Percentiles rank a stretch among this genome's conserved stretches.
phyloP scores from a whole-genome alignment of 2,113 vertebrate genomes.

The Orycteropus afer region DNA sequence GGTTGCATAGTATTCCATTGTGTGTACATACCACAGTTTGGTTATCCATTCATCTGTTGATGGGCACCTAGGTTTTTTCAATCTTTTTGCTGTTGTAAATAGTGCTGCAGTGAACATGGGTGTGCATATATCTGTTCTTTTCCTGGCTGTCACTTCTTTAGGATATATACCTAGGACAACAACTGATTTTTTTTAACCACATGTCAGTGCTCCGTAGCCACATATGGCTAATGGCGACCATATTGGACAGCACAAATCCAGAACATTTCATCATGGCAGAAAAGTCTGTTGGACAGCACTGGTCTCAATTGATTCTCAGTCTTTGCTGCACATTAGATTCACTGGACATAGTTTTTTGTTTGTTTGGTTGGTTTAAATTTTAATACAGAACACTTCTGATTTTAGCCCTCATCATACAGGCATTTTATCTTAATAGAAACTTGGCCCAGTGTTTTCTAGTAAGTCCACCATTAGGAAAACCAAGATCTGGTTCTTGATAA shows the following conservation, averaged over 20 bases:
- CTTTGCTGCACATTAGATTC: not conserved
- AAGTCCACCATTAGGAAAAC: conserved; percentile 50
- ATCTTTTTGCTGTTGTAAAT: too few relatives aligned
- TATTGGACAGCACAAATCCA: not conserved
- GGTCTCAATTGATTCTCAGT: not conserved
- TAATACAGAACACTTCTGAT: not conserved
- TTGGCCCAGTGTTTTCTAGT: not conserved
- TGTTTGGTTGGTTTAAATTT: not conserved
- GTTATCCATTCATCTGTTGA: too few relatives aligned
- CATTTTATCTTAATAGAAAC: conserved; percentile 1
- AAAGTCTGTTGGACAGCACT: too few relatives aligned
- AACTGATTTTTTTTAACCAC: too few relatives aligned
- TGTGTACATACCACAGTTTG: too few relatives aligned
- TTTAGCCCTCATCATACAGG: not conserved
- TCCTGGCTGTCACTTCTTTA: too few relatives aligned
- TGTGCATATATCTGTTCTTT: too few relatives aligned
- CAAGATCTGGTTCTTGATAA: not conserved
- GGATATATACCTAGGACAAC: too few relatives aligned
- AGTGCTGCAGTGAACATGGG: too few relatives aligned
- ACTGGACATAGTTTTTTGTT: not conserved
- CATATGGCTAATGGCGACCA: not conserved
- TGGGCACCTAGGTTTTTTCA: too few relatives aligned
- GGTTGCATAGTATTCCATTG: too few relatives aligned
- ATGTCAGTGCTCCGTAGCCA: not conserved
- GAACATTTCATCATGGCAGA: too few relatives aligned